phyloP scores from a whole-genome alignment of 2,888 invertebrate genomes.

The Cactoblastis cactorum region DNA sequence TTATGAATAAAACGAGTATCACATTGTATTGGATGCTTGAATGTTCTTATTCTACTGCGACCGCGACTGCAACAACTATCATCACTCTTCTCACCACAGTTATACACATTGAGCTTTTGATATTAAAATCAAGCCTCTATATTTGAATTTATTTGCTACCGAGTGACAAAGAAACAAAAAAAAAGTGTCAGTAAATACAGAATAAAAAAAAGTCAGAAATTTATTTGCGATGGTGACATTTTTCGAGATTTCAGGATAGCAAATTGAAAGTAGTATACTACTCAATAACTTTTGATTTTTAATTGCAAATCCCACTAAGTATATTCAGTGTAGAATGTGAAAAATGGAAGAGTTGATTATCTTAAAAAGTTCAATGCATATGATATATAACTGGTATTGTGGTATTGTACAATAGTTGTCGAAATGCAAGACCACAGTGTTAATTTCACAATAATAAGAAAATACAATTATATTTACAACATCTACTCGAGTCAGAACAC shows the following conservation, averaged over 20 bases:
- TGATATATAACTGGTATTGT: not conserved
- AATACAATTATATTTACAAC: conserved; percentile 22
- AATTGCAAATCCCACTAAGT: not conserved
- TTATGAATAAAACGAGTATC: no score
- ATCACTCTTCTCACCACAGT: not conserved
- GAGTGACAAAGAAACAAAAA: no score
- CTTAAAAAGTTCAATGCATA: not conserved
- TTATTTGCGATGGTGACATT: no score
- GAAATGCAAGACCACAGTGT: conserved; percentile 50
- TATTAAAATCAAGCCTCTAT: no score
- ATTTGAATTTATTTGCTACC: no score
- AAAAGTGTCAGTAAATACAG: no score
- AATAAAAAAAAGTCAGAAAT: no score
- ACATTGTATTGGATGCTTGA: no score
- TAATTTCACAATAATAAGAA: conserved; percentile 14
- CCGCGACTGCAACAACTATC: no score
- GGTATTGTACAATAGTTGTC: conserved; percentile 54
- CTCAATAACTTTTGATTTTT: not conserved
- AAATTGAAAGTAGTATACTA: conserved; percentile 23
- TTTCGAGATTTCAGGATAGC: not conserved
- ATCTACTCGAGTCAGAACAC: conserved; percentile 13
- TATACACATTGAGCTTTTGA: not conserved
- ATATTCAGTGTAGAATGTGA: not conserved
- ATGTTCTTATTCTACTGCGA: no score
- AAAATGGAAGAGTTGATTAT: not conserved